Conservation (phyloP, 2,113 vertebrate genomes). For the Pleuronectes platessa region DNA sequence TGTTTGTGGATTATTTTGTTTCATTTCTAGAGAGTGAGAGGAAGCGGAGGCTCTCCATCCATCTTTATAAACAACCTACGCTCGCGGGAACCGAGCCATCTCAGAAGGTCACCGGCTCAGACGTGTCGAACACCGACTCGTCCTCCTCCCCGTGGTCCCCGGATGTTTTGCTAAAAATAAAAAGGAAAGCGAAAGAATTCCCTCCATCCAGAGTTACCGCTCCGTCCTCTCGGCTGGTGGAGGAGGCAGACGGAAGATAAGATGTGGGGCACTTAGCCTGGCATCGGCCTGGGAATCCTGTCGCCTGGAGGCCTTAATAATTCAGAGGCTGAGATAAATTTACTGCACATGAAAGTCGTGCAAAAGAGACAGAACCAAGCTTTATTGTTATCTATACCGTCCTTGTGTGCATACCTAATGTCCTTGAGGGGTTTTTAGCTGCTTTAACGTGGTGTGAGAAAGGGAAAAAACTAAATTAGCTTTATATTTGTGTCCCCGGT, state of each 20-base stretch:
- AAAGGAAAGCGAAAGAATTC: background rate
- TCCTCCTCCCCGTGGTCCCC: conserved; percentile 9
- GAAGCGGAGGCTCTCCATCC: too few species aligned
- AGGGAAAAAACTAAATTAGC: background rate
- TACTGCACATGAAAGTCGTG: conserved; percentile 53
- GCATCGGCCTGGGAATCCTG: conserved; percentile 27
- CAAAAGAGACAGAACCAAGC: conserved; percentile 30
- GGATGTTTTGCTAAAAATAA: conserved; percentile 19
- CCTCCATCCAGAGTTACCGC: background rate
- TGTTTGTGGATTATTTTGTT: too few species aligned
- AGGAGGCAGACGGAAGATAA: conserved; percentile 60
- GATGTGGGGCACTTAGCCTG: conserved; percentile 57
- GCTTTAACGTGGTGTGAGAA: conserved; percentile 5
- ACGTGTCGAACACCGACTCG: conserved; percentile 56
- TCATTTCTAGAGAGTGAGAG: too few species aligned
- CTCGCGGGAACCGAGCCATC: background rate
- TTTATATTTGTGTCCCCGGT: background rate
- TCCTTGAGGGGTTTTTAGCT: background rate
- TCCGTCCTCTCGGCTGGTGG: conserved; percentile 41
- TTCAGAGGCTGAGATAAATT: conserved; percentile 66
- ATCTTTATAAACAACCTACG: too few species aligned
- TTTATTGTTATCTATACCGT: conserved; percentile 27
- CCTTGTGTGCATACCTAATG: conserved; percentile 24
- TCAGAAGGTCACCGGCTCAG: conserved; percentile 40
- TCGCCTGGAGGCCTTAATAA: conserved; percentile 65